Conservation (phyloP, 2,113 vertebrate species). For the Notechis scutatus region DNA sequence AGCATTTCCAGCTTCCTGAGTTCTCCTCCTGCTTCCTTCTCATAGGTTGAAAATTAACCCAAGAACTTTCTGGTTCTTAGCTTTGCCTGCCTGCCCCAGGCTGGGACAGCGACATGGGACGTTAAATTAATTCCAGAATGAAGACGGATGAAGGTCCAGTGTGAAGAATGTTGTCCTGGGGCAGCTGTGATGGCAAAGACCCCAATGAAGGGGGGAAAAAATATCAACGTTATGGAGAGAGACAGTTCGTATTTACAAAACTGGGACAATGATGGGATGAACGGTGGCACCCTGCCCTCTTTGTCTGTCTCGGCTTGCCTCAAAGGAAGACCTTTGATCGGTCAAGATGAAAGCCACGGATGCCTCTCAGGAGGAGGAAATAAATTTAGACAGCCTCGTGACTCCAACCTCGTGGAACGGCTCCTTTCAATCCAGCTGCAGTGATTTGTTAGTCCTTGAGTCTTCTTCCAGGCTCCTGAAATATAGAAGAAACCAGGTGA, state of each 20-base stretch:
- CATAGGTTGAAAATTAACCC: neutral
- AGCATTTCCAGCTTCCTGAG: neutral
- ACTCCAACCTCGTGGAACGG: conserved; percentile 17
- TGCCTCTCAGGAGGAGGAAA: conserved; percentile 55
- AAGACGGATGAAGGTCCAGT: too few species aligned
- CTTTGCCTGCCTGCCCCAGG: neutral
- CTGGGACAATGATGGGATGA: conserved; percentile 20
- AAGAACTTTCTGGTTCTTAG: neutral
- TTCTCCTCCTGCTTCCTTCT: neutral
- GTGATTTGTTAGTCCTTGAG: conserved; percentile 12
- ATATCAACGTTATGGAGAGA: conserved; percentile 35
- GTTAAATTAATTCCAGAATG: neutral
- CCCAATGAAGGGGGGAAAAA: neutral
- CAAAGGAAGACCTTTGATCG: conserved; percentile 41
- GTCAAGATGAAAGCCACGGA: conserved; percentile 31
- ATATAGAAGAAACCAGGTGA: conserved; percentile 10
- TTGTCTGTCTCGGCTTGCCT: conserved; percentile 48
- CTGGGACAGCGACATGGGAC: neutral
- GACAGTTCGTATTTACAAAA: conserved; percentile 53
- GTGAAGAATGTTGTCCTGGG: neutral
- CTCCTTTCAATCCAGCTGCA: conserved; percentile 50
- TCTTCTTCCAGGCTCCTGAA: conserved; percentile 54
- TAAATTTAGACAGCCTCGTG: conserved; percentile 46
- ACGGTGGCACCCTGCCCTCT: conserved; percentile 32
- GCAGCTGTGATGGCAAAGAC: neutral